These are phyloP conservation scores for Rhinogobio ventralis DNA, from an alignment of 2,797 vertebrate species.

Conservation along the genomic window DNA sequence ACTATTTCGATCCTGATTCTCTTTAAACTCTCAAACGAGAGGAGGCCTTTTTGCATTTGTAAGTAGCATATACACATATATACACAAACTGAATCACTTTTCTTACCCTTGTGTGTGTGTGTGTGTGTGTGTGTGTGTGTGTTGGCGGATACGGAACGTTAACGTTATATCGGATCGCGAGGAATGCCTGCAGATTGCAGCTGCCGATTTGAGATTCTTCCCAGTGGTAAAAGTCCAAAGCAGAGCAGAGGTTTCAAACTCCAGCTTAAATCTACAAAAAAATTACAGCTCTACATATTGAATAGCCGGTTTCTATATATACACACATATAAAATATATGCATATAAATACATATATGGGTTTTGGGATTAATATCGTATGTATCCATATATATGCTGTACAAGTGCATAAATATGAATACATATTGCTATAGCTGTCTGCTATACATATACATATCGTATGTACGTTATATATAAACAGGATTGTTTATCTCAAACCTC, in stretches of 20 bases:
- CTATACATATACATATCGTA: slow-evolving; percentile 91
- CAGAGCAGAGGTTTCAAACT: slow-evolving; percentile 92
- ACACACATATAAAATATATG: slow-evolving; percentile 85
- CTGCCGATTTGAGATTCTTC: slow-evolving; percentile 86
- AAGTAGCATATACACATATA: slow-evolving; percentile 79
- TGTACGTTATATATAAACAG: slow-evolving; percentile 97
- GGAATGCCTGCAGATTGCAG: slow-evolving; percentile 92
- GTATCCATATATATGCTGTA: slow-evolving; percentile 82
- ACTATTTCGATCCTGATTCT: slow-evolving; percentile 74
- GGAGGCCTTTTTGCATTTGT: slow-evolving; percentile 82
- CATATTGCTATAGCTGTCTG: slow-evolving; percentile 78
- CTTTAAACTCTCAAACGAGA: slow-evolving; percentile 80
- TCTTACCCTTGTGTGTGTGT: slow-evolving; percentile 67
- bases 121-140: slow-evolving; percentile 67
- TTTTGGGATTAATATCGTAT: slow-evolving; percentile 81
- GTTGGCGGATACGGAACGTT: slow-evolving; percentile 76
- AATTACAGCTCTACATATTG: slow-evolving; percentile 93
- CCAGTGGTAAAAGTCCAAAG: slow-evolving; percentile 74
- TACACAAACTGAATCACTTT: slow-evolving; percentile 66
- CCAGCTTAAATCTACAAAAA: slow-evolving; percentile 97
- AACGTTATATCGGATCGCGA: slow-evolving; percentile 77
- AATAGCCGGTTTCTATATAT: slow-evolving; percentile 82
- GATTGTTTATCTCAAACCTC: slow-evolving; percentile 96
- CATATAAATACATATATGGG: slow-evolving; percentile 86
- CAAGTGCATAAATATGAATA: slow-evolving; percentile 77